A percentile compares a stretch with the other conserved stretches of the same genome.
phyloP scores from a whole-genome alignment of 2,888 invertebrate genomes.

The Serrognathus titanus region DNA sequence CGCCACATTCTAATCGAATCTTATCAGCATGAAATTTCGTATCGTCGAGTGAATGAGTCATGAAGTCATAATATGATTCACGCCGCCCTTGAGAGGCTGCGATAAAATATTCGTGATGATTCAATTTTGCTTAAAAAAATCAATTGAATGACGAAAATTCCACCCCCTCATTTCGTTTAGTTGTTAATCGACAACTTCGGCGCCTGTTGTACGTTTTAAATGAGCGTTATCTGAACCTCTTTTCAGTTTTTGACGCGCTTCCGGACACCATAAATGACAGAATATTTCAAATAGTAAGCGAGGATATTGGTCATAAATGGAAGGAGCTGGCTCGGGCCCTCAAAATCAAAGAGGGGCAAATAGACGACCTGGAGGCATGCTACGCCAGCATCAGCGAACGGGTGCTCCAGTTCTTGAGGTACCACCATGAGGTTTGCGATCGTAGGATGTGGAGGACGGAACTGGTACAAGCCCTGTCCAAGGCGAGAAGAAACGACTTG shows the following conservation, averaged over 20 bases:
- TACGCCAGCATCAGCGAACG: constrained; percentile 25
- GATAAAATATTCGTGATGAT: too few relatives aligned
- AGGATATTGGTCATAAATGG: constrained; percentile 39
- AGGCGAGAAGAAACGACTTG: constrained; percentile 36
- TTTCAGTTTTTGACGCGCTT: constrained; percentile 4
- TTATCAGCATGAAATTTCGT: too few relatives aligned
- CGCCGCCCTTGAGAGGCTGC: too few relatives aligned
- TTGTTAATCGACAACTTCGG: too few relatives aligned
- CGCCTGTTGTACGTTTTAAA: too few relatives aligned
- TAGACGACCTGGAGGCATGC: constrained; percentile 34
- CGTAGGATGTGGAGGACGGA: constrained; percentile 24
- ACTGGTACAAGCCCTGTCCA: constrained; percentile 32
- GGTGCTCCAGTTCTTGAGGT: constrained; percentile 28
- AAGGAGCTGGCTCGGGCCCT: constrained; percentile 37
- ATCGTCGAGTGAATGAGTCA: too few relatives aligned
- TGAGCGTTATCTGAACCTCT: too few relatives aligned
- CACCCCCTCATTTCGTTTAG: too few relatives aligned
- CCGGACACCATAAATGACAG: constrained; percentile 13
- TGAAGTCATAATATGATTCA: too few relatives aligned
- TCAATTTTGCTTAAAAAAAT: too few relatives aligned
- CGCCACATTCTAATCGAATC: too few relatives aligned
- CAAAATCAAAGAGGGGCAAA: constrained; percentile 33
- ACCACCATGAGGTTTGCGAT: constrained; percentile 29
- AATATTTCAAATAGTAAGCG: constrained; percentile 26
- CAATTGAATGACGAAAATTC: too few relatives aligned